These are phyloP conservation scores for Patella ulyssiponensis DNA, from an alignment of 2,888 invertebrate species.

Conservation along the genomic window DNA sequence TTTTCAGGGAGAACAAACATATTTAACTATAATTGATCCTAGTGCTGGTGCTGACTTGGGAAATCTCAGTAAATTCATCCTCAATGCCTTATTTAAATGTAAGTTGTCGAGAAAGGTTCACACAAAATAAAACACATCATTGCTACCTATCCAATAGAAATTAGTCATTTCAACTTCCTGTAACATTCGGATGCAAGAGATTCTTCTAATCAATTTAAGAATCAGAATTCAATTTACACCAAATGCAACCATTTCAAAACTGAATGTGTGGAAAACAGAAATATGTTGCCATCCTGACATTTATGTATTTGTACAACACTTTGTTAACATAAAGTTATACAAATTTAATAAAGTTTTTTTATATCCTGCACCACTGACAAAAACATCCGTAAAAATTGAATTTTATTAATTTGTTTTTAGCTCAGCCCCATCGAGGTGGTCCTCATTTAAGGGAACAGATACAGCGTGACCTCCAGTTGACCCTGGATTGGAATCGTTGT, in stretches of 20 bases:
- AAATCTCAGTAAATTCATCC: conserved; percentile 69
- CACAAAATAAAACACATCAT: too few relatives aligned
- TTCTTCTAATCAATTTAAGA: too few relatives aligned
- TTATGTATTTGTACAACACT: too few relatives aligned
- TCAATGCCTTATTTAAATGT: conserved; percentile 70
- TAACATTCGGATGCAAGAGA: too few relatives aligned
- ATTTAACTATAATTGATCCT: conserved; percentile 68
- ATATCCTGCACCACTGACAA: background rate
- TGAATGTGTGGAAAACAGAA: too few relatives aligned
- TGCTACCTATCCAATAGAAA: too few relatives aligned
- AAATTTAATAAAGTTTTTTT: too few relatives aligned
- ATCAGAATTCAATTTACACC: too few relatives aligned
- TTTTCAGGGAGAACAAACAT: conserved; percentile 61
- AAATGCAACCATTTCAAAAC: too few relatives aligned
- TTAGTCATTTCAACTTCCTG: too few relatives aligned
- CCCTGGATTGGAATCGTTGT: conserved; percentile 72
- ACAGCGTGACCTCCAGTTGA: conserved; percentile 68
- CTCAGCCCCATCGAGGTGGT: conserved; percentile 40
- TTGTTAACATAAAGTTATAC: too few relatives aligned
- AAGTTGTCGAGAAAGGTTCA: conserved; percentile 33
- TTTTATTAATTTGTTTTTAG: conserved; percentile 29
- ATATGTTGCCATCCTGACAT: too few relatives aligned
- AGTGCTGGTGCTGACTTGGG: conserved; percentile 65
- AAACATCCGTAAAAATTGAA: background rate
- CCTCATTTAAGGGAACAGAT: conserved; percentile 48